Evolutionary conservation across 2,113 vertebrate genomes (phyloP).

Genomic region (Stictonetta naevosa): DNA sequence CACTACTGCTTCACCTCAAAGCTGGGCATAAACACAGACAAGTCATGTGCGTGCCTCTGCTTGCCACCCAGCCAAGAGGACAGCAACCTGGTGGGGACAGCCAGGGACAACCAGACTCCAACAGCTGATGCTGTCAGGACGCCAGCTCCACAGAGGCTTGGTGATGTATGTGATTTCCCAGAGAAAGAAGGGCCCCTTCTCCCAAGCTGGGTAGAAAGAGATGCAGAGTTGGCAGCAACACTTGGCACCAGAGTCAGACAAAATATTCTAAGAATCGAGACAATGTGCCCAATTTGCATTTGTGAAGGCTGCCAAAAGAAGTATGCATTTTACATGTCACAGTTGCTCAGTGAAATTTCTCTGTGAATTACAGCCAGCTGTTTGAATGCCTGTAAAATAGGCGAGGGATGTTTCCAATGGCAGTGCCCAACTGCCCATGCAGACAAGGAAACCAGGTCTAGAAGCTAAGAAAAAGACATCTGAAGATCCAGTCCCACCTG

Average conservation of each 20-base stretch:
- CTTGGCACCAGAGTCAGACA: background rate
- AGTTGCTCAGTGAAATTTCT: background rate
- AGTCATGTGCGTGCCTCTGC: background rate
- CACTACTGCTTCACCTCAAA: background rate
- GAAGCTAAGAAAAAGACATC: background rate
- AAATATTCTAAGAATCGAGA: conserved; percentile 36
- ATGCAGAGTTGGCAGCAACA: background rate
- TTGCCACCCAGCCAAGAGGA: background rate
- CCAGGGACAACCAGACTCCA: background rate
- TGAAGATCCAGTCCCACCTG: background rate
- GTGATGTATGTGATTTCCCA: background rate
- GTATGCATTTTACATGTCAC: background rate
- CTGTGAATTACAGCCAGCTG: background rate
- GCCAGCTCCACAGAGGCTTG: background rate
- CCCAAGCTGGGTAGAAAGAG: background rate
- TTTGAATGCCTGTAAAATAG: background rate
- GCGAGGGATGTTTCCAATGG: background rate
- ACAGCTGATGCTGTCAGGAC: background rate
- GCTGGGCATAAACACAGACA: background rate
- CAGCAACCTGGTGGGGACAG: background rate
- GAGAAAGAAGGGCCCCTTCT: background rate
- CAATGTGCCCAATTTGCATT: conserved; percentile 9
- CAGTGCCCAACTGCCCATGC: background rate
- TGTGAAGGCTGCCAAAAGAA: background rate
- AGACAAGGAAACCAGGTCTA: background rate